Evolutionary conservation across 37 sponge, comb jelly and placozoan species (phyloP).

Genomic region (Aphrocallistes beatrix): DNA sequence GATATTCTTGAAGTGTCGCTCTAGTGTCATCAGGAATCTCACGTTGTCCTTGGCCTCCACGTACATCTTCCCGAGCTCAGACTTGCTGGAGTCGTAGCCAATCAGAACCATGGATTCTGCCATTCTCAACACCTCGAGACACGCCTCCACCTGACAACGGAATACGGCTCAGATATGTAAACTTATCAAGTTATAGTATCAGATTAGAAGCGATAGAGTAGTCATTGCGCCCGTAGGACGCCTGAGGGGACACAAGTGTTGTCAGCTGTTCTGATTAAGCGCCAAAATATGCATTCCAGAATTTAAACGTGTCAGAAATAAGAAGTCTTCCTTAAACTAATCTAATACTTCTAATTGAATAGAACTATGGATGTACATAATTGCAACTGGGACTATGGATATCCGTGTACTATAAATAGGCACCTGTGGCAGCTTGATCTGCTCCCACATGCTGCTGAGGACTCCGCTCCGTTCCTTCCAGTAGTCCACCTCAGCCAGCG

Average conservation of each 20-base stretch:
- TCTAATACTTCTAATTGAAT: too few species aligned
- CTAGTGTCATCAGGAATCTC: constrained; percentile 88
- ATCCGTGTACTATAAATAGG: too few species aligned
- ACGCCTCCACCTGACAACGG: constrained; percentile 26
- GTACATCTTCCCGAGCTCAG: constrained; percentile 79
- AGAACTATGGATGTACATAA: too few species aligned
- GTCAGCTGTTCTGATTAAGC: too few species aligned
- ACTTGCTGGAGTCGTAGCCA: constrained; percentile 71
- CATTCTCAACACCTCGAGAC: constrained; percentile 49
- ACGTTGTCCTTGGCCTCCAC: constrained; percentile 97
- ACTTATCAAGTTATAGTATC: too few species aligned
- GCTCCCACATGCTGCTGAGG: constrained; percentile 77
- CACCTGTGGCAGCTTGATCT: constrained; percentile 59
- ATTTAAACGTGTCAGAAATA: too few species aligned
- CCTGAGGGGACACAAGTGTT: too few species aligned
- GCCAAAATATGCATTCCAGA: too few species aligned
- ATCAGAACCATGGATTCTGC: constrained; percentile 43
- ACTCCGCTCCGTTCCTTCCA: constrained; percentile 87
- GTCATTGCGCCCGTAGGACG: too few species aligned
- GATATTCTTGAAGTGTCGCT: constrained; percentile 97
- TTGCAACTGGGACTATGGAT: too few species aligned
- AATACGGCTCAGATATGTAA: not conserved
- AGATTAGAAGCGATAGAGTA: too few species aligned
- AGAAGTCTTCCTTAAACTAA: too few species aligned
- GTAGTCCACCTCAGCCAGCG: constrained; percentile 89